These are phyloP conservation scores for Tetropium fuscum DNA, from an alignment of 2,888 invertebrate species.

Conservation along the genomic window DNA sequence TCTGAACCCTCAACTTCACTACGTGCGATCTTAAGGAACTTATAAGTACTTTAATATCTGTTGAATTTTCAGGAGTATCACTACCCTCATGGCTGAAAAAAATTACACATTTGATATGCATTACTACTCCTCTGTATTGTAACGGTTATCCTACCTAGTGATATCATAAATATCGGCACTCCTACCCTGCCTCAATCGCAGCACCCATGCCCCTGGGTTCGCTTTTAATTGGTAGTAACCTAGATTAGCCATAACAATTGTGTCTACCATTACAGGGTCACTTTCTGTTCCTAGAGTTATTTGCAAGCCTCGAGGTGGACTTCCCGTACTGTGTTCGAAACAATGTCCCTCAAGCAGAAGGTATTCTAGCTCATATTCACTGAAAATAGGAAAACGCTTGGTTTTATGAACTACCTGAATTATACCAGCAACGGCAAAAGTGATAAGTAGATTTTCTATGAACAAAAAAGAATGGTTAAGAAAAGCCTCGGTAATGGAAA, in stretches of 20 bases:
- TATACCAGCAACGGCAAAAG: too few relatives aligned
- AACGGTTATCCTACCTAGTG: conserved; percentile 69
- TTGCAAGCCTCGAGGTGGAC: conserved; percentile 97
- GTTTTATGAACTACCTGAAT: not conserved
- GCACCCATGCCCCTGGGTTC: conserved; percentile 95
- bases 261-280: conserved; percentile 87
- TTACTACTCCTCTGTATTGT: not conserved
- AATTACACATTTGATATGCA: not conserved
- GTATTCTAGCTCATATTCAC: conserved; percentile 96
- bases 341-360: conserved; percentile 96
- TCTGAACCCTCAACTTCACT: conserved; percentile 90
- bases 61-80: conserved; percentile 77
- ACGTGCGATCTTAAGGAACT: conserved; percentile 90
- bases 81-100: conserved; percentile 78
- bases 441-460: too few relatives aligned
- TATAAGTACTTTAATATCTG: conserved; percentile 83
- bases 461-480: too few relatives aligned
- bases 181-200: conserved; percentile 90
- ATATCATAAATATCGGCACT: conserved; percentile 97
- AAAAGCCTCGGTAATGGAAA: too few relatives aligned
- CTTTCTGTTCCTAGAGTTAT: conserved; percentile 89
- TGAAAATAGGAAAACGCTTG: conserved; percentile 64
- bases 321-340: conserved; percentile 90
- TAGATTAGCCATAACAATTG: conserved; percentile 99
- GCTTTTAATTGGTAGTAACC: conserved; percentile 99